A percentile compares a stretch with the other conserved stretches of the same genome.
phyloP scores from a whole-genome alignment of 2,888 invertebrate species.

The Mallateleia sp. region DNA sequence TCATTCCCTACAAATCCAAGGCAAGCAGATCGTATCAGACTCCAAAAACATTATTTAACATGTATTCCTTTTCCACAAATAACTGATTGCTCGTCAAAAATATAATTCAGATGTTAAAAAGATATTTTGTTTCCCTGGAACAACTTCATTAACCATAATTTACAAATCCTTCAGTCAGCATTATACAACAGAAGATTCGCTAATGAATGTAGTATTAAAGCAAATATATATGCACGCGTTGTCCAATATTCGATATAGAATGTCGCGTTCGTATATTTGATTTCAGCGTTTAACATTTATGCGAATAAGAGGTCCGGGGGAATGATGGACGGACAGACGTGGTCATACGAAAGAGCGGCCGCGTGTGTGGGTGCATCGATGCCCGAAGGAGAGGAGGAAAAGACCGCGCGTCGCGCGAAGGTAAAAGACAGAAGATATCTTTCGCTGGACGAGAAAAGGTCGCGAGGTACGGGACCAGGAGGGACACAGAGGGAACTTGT shows the following conservation, averaged over 20 bases:
- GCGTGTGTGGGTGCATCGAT: constrained; percentile 76
- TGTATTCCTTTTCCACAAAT: constrained; percentile 62
- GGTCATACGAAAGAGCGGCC: constrained; percentile 67
- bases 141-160: constrained; percentile 76
- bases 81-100: constrained; percentile 71
- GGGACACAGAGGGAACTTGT: constrained; percentile 88
- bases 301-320: constrained; percentile 67
- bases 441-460: constrained; percentile 76
- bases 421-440: constrained; percentile 74
- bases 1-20: constrained; percentile 42
- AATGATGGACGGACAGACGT: constrained; percentile 76
- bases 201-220: constrained; percentile 75
- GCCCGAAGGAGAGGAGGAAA: constrained; percentile 50
- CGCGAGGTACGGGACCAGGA: constrained; percentile 75
- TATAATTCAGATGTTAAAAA: constrained; percentile 70
- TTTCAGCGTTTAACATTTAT: constrained; percentile 75
- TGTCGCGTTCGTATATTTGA: constrained; percentile 77
- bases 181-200: constrained; percentile 71
- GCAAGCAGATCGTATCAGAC: constrained; percentile 53
- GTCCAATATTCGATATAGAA: constrained; percentile 74
- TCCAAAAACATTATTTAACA: constrained; percentile 55
- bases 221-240: constrained; percentile 70
- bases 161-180: constrained; percentile 71
- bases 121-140: constrained; percentile 67
- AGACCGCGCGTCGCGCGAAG: constrained; percentile 30